phyloP scores from a whole-genome alignment of 2,797 vertebrate genomes.

The Syndactyla subalaris region DNA sequence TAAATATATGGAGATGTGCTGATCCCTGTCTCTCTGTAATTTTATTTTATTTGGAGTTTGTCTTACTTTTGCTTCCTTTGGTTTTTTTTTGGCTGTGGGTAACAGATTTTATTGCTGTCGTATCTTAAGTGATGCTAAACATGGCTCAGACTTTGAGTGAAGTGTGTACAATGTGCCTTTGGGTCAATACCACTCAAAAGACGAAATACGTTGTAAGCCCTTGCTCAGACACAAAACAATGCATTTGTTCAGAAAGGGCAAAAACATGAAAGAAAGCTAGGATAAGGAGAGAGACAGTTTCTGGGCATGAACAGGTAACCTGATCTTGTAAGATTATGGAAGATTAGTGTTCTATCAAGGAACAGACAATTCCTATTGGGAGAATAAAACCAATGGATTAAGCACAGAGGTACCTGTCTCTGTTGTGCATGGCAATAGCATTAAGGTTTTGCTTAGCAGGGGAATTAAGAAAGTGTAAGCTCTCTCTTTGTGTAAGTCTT shows the following conservation, averaged over 20 bases:
- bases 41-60: not conserved
- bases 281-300: constrained; percentile 71
- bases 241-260: constrained; percentile 55
- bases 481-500: constrained; percentile 29
- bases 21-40: not conserved
- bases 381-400: constrained; percentile 70
- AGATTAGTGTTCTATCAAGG: constrained; percentile 72
- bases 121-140: constrained; percentile 31
- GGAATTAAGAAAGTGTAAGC: constrained; percentile 6
- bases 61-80: not conserved
- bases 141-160: constrained; percentile 33
- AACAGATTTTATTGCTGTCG: constrained; percentile 17
- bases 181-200: constrained; percentile 58
- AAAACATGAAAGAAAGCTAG: constrained; percentile 64
- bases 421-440: not conserved
- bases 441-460: not conserved
- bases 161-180: constrained; percentile 17
- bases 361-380: constrained; percentile 61
- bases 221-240: constrained; percentile 73
- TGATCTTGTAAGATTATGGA: constrained; percentile 74
- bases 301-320: constrained; percentile 75
- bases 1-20: constrained; percentile 19
- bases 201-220: constrained; percentile 62
- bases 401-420: constrained; percentile 32
- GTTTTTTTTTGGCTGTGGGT: not conserved